Evolutionary conservation across 2,797 vertebrate genomes (phyloP), one percentile per base, ranked within the genome.

Genomic region (Pangasius djambal): DNA sequence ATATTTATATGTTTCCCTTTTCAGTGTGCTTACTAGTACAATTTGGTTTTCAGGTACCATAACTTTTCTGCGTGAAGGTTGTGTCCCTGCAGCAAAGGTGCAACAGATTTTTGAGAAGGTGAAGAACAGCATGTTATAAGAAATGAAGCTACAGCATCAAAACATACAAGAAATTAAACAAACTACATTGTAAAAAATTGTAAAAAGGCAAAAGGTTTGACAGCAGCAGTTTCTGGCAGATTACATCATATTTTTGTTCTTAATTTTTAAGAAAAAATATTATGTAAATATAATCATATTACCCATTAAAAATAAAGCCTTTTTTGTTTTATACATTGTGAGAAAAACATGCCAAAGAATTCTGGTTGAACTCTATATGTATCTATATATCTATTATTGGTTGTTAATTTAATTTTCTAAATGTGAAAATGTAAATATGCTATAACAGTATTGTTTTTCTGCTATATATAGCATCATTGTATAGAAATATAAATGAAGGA

Each of bases 21-120:
- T 59, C 55, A 69, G 25, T 48, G 52, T 70, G 55, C 81, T 83
- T 69, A 77, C n/a, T 85, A 40, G 28, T 28, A 25, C 4, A 13
- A 31, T 70, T 82, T 88, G 44, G 7, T n/a, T 78, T 31, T 63
- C 91, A 98, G 97, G 96, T 50, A 93, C 91, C 88, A 97, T 98
- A 91, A 94, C 89, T 87, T 96, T 98, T 25, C 18, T 98, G 75
- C 93, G 97, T 89, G 97, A 98, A 93, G 97, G 97, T 57, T 98
- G 97, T 89, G 94, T 98, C 8, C 97, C 97, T 28, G 95, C 96
- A 7, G 90, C 91, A 22, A 96, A 96, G 88, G 96, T 98, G 88
- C 92, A 85, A 84, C 96, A 97, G 93, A 95, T 98, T 83, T 98
- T 97, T 91, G 96, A 98, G 40, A 94, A 91, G 13, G 95, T 97